Evolutionary conservation across 2,888 invertebrate species (phyloP).

Genomic region (Agrilus biguttatus): DNA sequence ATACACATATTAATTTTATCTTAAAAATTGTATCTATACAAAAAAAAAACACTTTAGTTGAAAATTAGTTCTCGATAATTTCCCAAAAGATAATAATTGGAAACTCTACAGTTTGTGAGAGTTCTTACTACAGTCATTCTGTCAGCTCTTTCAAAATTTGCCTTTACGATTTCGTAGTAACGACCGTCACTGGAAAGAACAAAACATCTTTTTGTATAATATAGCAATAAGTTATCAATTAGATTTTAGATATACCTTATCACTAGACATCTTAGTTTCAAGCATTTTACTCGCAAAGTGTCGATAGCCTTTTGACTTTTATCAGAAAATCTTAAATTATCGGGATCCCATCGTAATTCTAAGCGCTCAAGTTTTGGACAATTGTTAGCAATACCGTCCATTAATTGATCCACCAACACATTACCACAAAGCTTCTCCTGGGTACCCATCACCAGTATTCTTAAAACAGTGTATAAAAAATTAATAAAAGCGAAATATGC

Average conservation of each 20-base stretch:
- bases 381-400: slow-evolving; percentile 92
- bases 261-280: slow-evolving; percentile 82
- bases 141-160: slow-evolving; percentile 98
- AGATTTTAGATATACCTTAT: slow-evolving; percentile 48
- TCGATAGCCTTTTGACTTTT: slow-evolving; percentile 99
- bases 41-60: slow-evolving; percentile 43
- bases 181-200: slow-evolving; percentile 73
- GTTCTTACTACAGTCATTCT: slow-evolving; percentile 92
- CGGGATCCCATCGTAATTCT: slow-evolving; percentile 97
- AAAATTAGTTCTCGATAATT: slow-evolving; percentile 94
- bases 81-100: slow-evolving; percentile 80
- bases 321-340: slow-evolving; percentile 94
- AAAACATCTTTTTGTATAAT: slow-evolving; percentile 2
- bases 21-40: background rate
- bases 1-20: background rate
- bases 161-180: slow-evolving; percentile 97
- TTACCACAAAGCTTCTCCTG: slow-evolving; percentile 92
- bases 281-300: slow-evolving; percentile 86
- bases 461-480: slow-evolving; percentile 28
- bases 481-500: background rate
- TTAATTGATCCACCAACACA: slow-evolving; percentile 93
- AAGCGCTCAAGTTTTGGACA: slow-evolving; percentile 79
- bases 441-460: slow-evolving; percentile 95
- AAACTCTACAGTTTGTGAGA: slow-evolving; percentile 89
- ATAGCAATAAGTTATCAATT: background rate